Conservation (phyloP, 2,113 vertebrate species). For the Symphodus melops region DNA sequence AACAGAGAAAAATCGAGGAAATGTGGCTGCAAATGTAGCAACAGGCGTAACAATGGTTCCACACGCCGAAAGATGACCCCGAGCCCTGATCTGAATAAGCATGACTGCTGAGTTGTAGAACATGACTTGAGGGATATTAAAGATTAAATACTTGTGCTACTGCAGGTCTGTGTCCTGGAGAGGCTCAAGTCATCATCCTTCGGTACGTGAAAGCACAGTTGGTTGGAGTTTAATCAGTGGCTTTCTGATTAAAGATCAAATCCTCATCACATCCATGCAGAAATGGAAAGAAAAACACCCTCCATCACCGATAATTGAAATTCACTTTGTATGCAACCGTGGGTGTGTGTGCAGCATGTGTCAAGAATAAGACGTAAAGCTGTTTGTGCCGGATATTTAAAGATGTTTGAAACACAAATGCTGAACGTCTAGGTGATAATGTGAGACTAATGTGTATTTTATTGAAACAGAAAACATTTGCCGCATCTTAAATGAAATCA, state of each 20-base stretch:
- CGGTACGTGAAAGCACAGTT: constrained; percentile 82
- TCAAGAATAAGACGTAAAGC: not conserved
- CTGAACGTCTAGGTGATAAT: constrained; percentile 11
- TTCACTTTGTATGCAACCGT: constrained; percentile 71
- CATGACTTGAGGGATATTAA: constrained; percentile 38
- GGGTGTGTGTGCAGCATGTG: constrained; percentile 27
- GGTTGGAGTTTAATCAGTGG: constrained; percentile 84
- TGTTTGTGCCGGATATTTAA: constrained; percentile 22
- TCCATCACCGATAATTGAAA: constrained; percentile 86
- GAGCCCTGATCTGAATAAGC: constrained; percentile 62
- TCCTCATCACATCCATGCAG: constrained; percentile 86
- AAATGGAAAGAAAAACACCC: constrained; percentile 84
- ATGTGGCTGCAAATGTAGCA: constrained; percentile 78
- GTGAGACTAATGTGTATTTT: constrained; percentile 24
- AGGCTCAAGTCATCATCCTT: constrained; percentile 79
- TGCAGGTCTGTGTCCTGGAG: constrained; percentile 39
- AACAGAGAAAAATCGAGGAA: constrained; percentile 73
- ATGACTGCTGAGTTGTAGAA: constrained; percentile 46
- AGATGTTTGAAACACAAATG: constrained; percentile 24
- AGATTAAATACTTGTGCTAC: constrained; percentile 39
- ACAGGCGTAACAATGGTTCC: constrained; percentile 81
- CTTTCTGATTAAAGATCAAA: constrained; percentile 85
- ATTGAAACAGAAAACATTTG: constrained; percentile 41
- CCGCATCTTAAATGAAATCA: constrained; percentile 10
- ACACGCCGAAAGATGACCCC: constrained; percentile 83